Base-by-base conservation (phyloP, 1,140 invertebrate genomes). In the Neelides sp. region DNA sequence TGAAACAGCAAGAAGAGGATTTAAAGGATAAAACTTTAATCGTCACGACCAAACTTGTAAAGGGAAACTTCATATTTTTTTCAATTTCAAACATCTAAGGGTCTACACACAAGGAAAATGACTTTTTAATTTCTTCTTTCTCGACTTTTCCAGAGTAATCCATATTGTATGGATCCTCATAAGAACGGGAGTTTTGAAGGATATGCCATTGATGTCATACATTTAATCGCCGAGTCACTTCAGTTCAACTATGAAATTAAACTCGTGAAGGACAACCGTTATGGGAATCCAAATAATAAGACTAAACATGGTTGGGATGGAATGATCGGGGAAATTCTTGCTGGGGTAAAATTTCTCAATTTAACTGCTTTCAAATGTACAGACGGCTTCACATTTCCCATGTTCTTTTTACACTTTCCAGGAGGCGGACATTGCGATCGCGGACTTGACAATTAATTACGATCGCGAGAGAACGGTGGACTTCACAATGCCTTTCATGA, bases 11-110 rank as follows among this genome's bases (percentile, higher is more conserved):
- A 37, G 52, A 54, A 42, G 59, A 50, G 20, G 59, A 61, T 32
- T 45, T 95, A 22, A 82, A 87, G 59, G 94, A 94, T 62, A 92
- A 90, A 69, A 93, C 88, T 0, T 78, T 97, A 40, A 78, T 83
- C 37, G 88, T 96, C 0, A 89, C 88, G 0, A 91, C 88, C 3
- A 85, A 92, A 62, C 66, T 91, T 75, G 92, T 95, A 69, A 78
- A 79, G 12, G 37, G 15, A 23, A 20, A 7, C n/a, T 23, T 46
- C 30, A 34, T 34, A 50, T 32, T 22, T 13, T n/a, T n/a, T n/a
- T n/a, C n/a, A n/a, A n/a, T n/a, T n/a, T n/a, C n/a, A n/a, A n/a
- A n/a, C n/a, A n/a, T n/a, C n/a, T n/a, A n/a, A n/a, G n/a, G n/a
- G n/a, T n/a, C n/a, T n/a, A n/a, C n/a, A n/a, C n/a, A n/a, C n/a